Evolutionary conservation across 2,797 vertebrate species (phyloP).

Genomic region (Vireo griseus): DNA sequence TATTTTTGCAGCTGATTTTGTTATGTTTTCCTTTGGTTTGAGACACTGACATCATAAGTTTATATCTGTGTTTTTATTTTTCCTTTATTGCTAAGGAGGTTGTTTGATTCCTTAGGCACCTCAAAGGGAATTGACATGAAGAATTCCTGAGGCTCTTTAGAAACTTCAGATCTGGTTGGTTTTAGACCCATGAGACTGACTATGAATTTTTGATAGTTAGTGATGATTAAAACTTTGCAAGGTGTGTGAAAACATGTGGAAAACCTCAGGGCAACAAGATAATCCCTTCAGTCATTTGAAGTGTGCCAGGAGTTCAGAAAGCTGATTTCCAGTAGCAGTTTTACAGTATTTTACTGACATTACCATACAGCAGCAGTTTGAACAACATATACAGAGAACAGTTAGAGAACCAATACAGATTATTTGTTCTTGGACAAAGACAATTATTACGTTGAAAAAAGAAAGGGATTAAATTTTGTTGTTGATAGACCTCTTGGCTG

Average conservation of each 20-base stretch:
- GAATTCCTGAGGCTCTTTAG: neutral
- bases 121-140: neutral
- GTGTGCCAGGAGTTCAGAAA: neutral
- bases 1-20: constrained; percentile 58
- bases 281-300: neutral
- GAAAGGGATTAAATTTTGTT: neutral
- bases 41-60: neutral
- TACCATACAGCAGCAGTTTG: neutral
- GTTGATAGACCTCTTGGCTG: neutral
- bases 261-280: neutral
- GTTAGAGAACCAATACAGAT: neutral
- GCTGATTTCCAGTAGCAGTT: neutral
- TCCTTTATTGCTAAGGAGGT: neutral
- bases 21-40: constrained; percentile 51
- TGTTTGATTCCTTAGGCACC: neutral
- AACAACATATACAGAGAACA: neutral
- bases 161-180: neutral
- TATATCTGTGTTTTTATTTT: neutral
- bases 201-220: neutral
- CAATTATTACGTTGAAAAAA: neutral
- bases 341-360: neutral
- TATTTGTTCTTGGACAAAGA: neutral
- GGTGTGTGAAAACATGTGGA: neutral
- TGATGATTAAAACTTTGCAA: neutral
- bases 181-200: neutral